Percentiles rank a stretch among this genome's conserved stretches.
These are phyloP conservation scores for Sternarchorhynchus goeldii DNA, from an alignment of 2,797 vertebrate genomes.

Conservation along the genomic window DNA sequence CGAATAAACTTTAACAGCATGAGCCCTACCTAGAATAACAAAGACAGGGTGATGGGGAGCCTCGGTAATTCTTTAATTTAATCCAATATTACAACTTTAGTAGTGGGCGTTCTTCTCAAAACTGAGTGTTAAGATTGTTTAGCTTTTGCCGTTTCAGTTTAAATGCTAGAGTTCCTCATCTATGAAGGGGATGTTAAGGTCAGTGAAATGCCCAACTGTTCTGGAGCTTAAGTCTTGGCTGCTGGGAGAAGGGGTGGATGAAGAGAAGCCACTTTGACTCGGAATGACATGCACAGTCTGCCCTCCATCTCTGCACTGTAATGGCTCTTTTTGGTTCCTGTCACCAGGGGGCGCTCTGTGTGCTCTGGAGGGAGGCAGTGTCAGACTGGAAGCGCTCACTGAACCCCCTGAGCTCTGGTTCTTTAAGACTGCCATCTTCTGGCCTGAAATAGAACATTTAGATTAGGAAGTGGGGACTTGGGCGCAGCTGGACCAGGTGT, in stretches of 20 bases:
- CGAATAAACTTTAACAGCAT: no score
- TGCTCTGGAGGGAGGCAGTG: constrained; percentile 67
- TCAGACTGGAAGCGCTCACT: constrained; percentile 43
- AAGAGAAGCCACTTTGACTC: constrained; percentile 55
- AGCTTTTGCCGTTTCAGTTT: not conserved
- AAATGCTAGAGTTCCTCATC: constrained; percentile 71
- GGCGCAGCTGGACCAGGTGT: not conserved
- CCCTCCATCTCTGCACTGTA: constrained; percentile 68
- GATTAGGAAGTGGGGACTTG: constrained; percentile 52
- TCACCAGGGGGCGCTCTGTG: constrained; percentile 69
- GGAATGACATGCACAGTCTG: constrained; percentile 70
- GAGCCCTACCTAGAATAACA: no score
- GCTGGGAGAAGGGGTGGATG: constrained; percentile 46
- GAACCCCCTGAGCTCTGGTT: not conserved
- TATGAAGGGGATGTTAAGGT: constrained; percentile 81
- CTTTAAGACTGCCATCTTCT: not conserved
- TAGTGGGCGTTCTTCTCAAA: no score
- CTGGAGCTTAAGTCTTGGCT: constrained; percentile 59
- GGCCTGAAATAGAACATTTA: constrained; percentile 59
- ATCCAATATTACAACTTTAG: no score
- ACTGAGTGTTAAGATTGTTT: not conserved
- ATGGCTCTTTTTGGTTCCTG: constrained; percentile 66
- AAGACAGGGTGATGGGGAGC: no score
- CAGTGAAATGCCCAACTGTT: constrained; percentile 67
- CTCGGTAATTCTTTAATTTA: no score